Percentiles rank a stretch among this genome's conserved stretches.
These are phyloP conservation scores for Pocota personata DNA, from an alignment of 2,888 invertebrate species.

Conservation along the genomic window DNA sequence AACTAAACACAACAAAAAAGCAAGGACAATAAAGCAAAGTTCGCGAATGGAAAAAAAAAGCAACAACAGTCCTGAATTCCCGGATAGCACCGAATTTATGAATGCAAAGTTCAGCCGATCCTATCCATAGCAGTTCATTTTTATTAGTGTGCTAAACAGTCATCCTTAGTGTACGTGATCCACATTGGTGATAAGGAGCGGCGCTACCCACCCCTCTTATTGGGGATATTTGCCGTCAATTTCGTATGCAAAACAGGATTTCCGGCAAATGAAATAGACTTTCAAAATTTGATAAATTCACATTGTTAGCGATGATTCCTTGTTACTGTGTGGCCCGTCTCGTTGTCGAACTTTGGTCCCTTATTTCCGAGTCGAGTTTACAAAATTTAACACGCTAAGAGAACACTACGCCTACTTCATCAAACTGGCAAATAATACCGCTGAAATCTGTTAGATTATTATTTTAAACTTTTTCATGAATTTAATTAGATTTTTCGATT, in stretches of 20 bases:
- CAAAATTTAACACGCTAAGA: slow-evolving; percentile 22
- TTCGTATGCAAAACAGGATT: slow-evolving; percentile 73
- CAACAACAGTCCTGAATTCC: slow-evolving; percentile 31
- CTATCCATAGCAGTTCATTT: slow-evolving; percentile 73
- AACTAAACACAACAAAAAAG: not conserved
- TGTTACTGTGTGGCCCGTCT: slow-evolving; percentile 29
- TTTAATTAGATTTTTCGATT: slow-evolving; percentile 71
- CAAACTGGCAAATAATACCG: not conserved
- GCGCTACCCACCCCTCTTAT: slow-evolving; percentile 1
- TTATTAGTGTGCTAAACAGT: slow-evolving; percentile 74
- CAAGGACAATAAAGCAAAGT: slow-evolving; percentile 39
- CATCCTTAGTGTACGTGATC: slow-evolving; percentile 69
- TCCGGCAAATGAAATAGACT: slow-evolving; percentile 73
- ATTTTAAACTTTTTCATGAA: slow-evolving; percentile 62
- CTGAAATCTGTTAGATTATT: slow-evolving; percentile 43
- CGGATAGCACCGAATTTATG: slow-evolving; percentile 62
- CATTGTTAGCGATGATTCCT: slow-evolving; percentile 73
- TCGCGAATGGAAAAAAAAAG: slow-evolving; percentile 19
- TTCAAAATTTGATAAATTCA: slow-evolving; percentile 73
- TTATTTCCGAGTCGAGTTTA: slow-evolving; percentile 16
- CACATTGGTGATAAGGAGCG: slow-evolving; percentile 61
- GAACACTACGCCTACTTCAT: not conserved
- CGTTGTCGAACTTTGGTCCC: slow-evolving; percentile 26
- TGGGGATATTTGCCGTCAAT: slow-evolving; percentile 64
- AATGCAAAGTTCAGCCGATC: slow-evolving; percentile 70